Evolutionary conservation across 92 coral and sea anemone species (phyloP), one percentile per base, ranked within the genome.

Genomic region (Galaxea fascicularis): DNA sequence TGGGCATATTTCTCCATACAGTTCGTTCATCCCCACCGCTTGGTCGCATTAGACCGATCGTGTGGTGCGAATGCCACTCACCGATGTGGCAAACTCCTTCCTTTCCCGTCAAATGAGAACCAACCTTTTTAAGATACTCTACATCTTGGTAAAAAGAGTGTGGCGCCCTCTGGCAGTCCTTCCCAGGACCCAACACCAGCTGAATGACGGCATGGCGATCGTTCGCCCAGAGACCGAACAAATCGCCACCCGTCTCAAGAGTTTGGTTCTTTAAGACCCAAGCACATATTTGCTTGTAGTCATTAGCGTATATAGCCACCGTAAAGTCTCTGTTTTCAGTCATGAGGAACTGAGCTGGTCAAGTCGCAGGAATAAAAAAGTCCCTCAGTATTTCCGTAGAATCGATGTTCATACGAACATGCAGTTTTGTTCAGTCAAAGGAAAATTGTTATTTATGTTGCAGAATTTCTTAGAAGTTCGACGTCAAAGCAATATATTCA

Each of bases 11-110:
- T 3, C 62, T 69, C 98, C 98, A 95, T 6, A 95, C 98, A 13
- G 98, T 95, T 63, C 71, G 72, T 74, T 89, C 74, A 84, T 95
- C 98, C 24, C 98, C 98, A 12, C 85, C 82, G 74, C 98, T 95
- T 27, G 98, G 98, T 73, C 79, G 80, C 14, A 79, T 81, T 47
- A 95, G 80, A 51, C 79, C 89, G 30, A 85, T 84, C 53, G 49
- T 86, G 65, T 95, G 98, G 79, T 95, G 98, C 5, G 98, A 95
- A 87, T 95, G 98, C 98, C 98, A 95, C 73, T 95, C 97, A 26
- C 98, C 98, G 62, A 95, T 93, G 85, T 95, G 95, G 51, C 98
- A 95, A 54, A 95, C 73, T 27, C 98, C 95, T 69, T 95, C 91
- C 10, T 68, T 53, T 17, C 28, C 28, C 3, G 97, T 95, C 76